Conservation (phyloP, 2,797 vertebrate species). For the Melanotaenia maccullochi region DNA sequence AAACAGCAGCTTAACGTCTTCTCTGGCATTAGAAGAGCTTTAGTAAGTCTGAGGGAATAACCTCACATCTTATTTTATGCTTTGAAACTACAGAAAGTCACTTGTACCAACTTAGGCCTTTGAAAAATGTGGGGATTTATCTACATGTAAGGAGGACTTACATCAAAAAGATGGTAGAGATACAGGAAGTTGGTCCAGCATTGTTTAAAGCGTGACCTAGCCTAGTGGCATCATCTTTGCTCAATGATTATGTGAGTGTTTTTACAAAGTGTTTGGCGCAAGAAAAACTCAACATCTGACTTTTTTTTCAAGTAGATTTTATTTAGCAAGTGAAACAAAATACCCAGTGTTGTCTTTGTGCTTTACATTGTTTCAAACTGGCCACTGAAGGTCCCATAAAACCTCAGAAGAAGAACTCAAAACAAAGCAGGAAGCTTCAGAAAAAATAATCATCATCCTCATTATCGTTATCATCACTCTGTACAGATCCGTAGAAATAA, state of each 20-base stretch:
- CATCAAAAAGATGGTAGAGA: background rate
- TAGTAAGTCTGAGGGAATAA: background rate
- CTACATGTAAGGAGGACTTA: background rate
- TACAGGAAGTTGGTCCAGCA: background rate
- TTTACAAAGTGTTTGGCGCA: background rate
- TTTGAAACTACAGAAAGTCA: background rate
- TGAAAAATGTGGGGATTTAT: background rate
- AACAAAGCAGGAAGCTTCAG: constrained; percentile 73
- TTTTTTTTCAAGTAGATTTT: constrained; percentile 76
- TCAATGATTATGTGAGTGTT: background rate
- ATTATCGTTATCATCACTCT: constrained; percentile 64
- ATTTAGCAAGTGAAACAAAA: constrained; percentile 87
- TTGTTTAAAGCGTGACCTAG: background rate
- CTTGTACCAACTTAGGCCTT: constrained; percentile 10
- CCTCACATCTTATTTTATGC: background rate
- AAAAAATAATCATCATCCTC: constrained; percentile 47
- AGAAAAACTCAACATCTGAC: background rate
- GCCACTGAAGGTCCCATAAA: constrained; percentile 54
- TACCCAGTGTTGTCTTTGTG: constrained; percentile 85
- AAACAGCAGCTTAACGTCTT: background rate
- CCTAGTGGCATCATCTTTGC: background rate
- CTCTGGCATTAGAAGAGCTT: background rate
- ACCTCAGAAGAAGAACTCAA: constrained; percentile 70
- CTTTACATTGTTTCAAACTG: constrained; percentile 83
- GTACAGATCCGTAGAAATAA: constrained; percentile 85